Evolutionary conservation across 2,888 invertebrate species (phyloP).

Genomic region (Ophion slaviceki): DNA sequence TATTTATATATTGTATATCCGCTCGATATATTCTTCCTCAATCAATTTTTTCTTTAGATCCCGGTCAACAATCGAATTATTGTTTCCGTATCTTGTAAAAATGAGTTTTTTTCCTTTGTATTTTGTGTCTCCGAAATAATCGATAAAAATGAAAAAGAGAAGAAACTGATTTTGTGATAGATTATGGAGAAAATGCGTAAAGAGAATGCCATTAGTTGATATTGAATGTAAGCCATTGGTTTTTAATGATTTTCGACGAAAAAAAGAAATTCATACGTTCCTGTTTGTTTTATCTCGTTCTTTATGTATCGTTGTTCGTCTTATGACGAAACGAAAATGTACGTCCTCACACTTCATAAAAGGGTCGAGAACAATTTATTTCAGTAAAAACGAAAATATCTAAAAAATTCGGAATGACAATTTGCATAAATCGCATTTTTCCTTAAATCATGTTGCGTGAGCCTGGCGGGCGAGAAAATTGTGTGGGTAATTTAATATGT

Average conservation of each 20-base stretch:
- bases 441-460: constrained; percentile 72
- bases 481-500: constrained; percentile 76
- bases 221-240: constrained; percentile 33
- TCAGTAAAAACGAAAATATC: constrained; percentile 36
- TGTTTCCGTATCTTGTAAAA: background rate
- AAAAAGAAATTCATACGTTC: constrained; percentile 34
- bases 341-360: constrained; percentile 52
- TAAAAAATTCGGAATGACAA: constrained; percentile 67
- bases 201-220: constrained; percentile 61
- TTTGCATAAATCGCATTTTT: constrained; percentile 70
- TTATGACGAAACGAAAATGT: constrained; percentile 49
- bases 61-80: background rate
- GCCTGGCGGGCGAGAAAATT: constrained; percentile 72
- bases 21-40: constrained; percentile 48
- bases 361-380: constrained; percentile 22
- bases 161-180: constrained; percentile 34
- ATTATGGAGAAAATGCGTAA: constrained; percentile 48
- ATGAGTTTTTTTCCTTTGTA: background rate
- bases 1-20: constrained; percentile 21
- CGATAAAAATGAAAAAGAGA: background rate
- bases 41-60: constrained; percentile 17
- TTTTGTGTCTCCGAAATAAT: constrained; percentile 10
- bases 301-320: constrained; percentile 57
- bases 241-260: constrained; percentile 9
- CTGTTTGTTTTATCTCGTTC: constrained; percentile 53